A percentile compares a stretch with the other conserved stretches of the same genome.
Evolutionary conservation across 2,113 vertebrate genomes (phyloP).

Genomic region (Oryzias woworae): DNA sequence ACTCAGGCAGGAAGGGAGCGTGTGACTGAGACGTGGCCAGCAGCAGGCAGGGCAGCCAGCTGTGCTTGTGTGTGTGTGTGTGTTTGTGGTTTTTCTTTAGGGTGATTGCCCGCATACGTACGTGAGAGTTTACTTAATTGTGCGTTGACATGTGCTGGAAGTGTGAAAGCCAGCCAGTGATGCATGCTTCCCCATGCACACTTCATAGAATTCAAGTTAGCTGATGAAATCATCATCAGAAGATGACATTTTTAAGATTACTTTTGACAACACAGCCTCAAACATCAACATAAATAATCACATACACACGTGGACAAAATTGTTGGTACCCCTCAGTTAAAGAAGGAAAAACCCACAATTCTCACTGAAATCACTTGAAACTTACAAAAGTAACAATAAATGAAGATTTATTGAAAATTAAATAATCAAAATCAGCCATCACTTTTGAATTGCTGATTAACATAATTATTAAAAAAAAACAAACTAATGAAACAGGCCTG

Average conservation of each 20-base stretch:
- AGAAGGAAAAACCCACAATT: too few species aligned
- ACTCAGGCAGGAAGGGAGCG: conserved; percentile 66
- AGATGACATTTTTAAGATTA: background rate
- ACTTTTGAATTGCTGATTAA: too few species aligned
- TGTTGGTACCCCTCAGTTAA: too few species aligned
- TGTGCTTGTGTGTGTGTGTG: conserved; percentile 38
- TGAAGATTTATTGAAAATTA: too few species aligned
- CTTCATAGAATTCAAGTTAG: conserved; percentile 3
- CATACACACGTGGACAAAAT: too few species aligned
- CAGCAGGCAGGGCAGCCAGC: conserved; percentile 63
- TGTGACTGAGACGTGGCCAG: conserved; percentile 73
- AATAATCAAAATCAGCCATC: too few species aligned
- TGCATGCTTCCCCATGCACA: conserved; percentile 2
- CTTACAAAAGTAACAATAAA: too few species aligned
- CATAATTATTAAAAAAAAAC: too few species aligned
- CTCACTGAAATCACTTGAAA: too few species aligned
- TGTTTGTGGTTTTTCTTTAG: conserved; percentile 16
- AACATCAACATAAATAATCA: background rate
- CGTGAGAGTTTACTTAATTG: conserved; percentile 26
- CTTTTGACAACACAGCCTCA: background rate
- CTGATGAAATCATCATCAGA: conserved; percentile 12
- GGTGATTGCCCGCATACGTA: conserved; percentile 33
- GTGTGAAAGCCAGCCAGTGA: conserved; percentile 33
- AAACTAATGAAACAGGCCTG: too few species aligned
- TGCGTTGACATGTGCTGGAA: conserved; percentile 52